Base-by-base conservation (phyloP, 2,113 vertebrate genomes). In the Phalacrocorax aristotelis region DNA sequence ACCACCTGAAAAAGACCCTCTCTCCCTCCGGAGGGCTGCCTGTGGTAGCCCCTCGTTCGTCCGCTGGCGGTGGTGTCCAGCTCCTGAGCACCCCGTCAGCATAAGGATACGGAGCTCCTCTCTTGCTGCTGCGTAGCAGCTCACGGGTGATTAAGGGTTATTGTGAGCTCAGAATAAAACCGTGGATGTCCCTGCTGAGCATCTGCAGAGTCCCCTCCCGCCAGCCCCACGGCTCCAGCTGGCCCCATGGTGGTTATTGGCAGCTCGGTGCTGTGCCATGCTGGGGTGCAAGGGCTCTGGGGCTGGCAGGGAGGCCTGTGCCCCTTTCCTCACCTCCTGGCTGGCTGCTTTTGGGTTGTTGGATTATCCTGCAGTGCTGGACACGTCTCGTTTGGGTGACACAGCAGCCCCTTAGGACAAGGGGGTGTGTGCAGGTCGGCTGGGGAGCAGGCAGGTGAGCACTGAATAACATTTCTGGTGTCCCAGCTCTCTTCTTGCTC, bases 191-290 rank as follows among this genome's bases (percentile, higher is more conserved):
- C 57, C 48, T 3, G 2, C 7, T 57, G 21, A 23, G 48, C 3
- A 1, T 26, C 65, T 15, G 30, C 30, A 15, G 55, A 23, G 29
- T n/a, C 13, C 40, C 40, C 34, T 54, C 55, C 36, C 1, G 5
- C 44, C 15, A 3, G 46, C 57, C 23, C 46, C 4, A 3, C 2
- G 9, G 60, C n/a, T 20, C 44, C 3, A 3, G 38, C 38, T 18
- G 6, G 38, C 17, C 26, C 7, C 3, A 7, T 3, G 10, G 23
- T 2, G 1, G 9, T 13, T 48, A 4, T 18, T 1, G 4, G 51
- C 16, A 26, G 68, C 68, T 30, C 2, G 5, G 76, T 32, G 36
- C 30, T 10, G 55, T 57, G 52, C 29, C 7, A 1, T 11, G 15
- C 38, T 0, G 1, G 23, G 42, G 19, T 27, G 32, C 32, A 66